Base-by-base conservation (phyloP, 2,797 vertebrate genomes). In the Melanotaenia pygmaea region DNA sequence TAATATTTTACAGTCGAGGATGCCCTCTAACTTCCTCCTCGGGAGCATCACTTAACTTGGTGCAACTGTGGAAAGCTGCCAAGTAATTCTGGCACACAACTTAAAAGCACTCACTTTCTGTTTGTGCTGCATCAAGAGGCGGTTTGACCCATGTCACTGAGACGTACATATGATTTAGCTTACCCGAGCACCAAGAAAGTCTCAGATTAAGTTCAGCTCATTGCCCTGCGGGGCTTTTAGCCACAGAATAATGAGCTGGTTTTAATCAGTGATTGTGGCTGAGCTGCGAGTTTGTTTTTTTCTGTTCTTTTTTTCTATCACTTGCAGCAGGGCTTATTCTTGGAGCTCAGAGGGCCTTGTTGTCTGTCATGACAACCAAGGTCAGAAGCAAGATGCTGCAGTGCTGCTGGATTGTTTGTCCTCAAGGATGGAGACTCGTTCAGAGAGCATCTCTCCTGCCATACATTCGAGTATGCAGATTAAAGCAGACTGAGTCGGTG, bases 321-420 rank as follows among this genome's bases (percentile, higher is more conserved):
- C 60, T 64, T 66, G 50, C 24, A 50, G n/a, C 57, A 13, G 1
- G 22, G n/a, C 61, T 76, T 30, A 75, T 74, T 78, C 74, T 84
- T 82, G 50, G 14, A 80, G 72, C 68, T 74, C 45, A 34, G 71
- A 40, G 1, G 63, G 73, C 24, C 45, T 43, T 20, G 63, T 73
- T 59, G 47, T 60, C 50, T 76, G 82, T 69, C 84, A 83, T 85
- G 86, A 74, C 79, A 73, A 85, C 89, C 73, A 74, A 68, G 85
- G 85, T 82, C 38, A 38, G 34, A 60, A 54, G 24, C 74, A 70
- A 69, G 77, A 81, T 50, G 13, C 64, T 28, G 63, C 68, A 18
- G 59, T 14, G 69, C 67, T 71, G 72, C 64, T 57, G 72, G 79
- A 74, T 80, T 73, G 59, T 71, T 73, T 43, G 12, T 66, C 63